Conservation (phyloP, 2,888 invertebrate species). For the Galeopsomyia nigrocyanea region DNA sequence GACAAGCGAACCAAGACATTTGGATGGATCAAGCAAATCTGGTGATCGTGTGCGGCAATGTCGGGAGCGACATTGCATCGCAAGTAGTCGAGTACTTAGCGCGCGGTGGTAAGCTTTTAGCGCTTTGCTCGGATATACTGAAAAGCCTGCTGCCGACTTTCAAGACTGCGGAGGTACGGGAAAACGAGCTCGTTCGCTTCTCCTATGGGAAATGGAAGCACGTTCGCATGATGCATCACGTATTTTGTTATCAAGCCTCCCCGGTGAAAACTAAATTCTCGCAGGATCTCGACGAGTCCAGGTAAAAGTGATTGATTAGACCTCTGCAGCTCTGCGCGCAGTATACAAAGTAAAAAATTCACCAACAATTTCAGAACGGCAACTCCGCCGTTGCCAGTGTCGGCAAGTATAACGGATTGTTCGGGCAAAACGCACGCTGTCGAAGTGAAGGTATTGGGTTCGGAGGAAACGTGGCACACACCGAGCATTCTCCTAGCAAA, state of each 20-base stretch:
- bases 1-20: conserved; percentile 69
- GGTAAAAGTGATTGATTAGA: conserved; percentile 54
- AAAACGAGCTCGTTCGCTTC: conserved; percentile 86
- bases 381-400: conserved; percentile 59
- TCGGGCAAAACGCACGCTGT: conserved; percentile 77
- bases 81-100: conserved; percentile 80
- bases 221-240: conserved; percentile 88
- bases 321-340: conserved; percentile 3
- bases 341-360: conserved; percentile 5
- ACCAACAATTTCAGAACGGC: conserved; percentile 48
- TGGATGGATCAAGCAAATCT: conserved; percentile 80
- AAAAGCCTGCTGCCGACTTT: conserved; percentile 84
- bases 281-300: conserved; percentile 78
- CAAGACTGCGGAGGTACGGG: conserved; percentile 87
- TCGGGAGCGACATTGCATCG: conserved; percentile 76
- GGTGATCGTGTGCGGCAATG: conserved; percentile 84
- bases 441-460: conserved; percentile 83
- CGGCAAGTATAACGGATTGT: conserved; percentile 60
- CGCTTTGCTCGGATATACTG: conserved; percentile 85
- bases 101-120: conserved; percentile 81
- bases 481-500: conserved; percentile 84
- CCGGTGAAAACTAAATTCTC: conserved; percentile 87
- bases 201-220: conserved; percentile 87
- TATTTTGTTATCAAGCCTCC: conserved; percentile 89
- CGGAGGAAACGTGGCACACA: conserved; percentile 90